These are phyloP conservation scores for Phenganax stokvisi DNA, from an alignment of 92 coral and sea anemone genomes.

Conservation along the genomic window DNA sequence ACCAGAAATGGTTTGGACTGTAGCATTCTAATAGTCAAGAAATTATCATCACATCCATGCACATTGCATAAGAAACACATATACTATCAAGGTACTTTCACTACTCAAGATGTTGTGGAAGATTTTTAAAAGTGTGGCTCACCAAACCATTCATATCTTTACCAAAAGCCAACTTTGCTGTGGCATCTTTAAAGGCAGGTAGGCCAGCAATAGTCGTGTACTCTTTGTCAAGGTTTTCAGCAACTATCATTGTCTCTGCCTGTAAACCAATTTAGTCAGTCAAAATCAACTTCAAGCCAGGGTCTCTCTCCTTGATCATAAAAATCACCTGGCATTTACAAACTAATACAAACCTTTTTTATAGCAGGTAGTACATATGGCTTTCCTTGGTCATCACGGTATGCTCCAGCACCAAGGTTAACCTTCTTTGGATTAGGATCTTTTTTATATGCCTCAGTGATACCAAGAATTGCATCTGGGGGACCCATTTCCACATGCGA, in stretches of 20 bases:
- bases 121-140: constrained; percentile 9
- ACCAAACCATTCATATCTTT: constrained; percentile 81
- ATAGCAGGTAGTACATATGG: constrained; percentile 96
- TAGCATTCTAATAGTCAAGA: constrained; percentile 63
- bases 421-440: constrained; percentile 87
- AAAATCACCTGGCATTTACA: background rate
- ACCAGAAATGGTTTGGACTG: constrained; percentile 91
- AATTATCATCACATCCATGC: too few relatives aligned
- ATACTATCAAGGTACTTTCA: too few relatives aligned
- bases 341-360: constrained; percentile 53
- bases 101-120: too few relatives aligned
- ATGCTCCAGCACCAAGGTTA: constrained; percentile 97
- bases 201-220: constrained; percentile 89
- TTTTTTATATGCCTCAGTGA: constrained; percentile 88
- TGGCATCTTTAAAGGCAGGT: constrained; percentile 66
- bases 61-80: too few relatives aligned
- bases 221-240: constrained; percentile 86
- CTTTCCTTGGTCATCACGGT: constrained; percentile 88
- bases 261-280: constrained; percentile 4
- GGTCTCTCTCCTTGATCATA: background rate
- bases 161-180: constrained; percentile 93
- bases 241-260: constrained; percentile 81
- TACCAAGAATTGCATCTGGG: constrained; percentile 95
- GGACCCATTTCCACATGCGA: constrained; percentile 95
- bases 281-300: background rate